phyloP scores from a whole-genome alignment of 2,113 vertebrate species.

The Rhinolophus sinicus region DNA sequence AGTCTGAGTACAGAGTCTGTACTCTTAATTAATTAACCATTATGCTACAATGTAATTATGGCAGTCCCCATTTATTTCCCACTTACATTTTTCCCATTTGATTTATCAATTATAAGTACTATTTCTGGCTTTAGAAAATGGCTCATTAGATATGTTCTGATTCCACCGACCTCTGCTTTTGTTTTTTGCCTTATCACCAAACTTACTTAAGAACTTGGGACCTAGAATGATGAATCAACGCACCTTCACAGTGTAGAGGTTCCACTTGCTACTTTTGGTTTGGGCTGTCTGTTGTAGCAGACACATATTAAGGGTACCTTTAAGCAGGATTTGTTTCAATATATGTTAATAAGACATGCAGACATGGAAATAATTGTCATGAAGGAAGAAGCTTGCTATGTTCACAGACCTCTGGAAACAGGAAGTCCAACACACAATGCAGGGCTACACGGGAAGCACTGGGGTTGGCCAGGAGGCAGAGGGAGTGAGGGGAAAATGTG shows the following conservation, averaged over 20 bases:
- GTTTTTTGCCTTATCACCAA: neutral
- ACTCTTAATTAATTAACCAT: neutral
- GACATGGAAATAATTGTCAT: neutral
- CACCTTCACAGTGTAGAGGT: neutral
- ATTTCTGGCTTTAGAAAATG: neutral
- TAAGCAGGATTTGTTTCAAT: neutral
- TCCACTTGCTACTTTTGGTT: neutral
- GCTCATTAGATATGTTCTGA: neutral
- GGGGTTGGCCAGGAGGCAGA: neutral
- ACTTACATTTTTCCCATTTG: neutral
- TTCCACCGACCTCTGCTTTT: neutral
- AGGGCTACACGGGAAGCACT: neutral
- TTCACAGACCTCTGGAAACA: neutral
- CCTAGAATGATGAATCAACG: too few species aligned
- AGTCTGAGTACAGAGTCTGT: neutral
- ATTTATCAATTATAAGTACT: neutral
- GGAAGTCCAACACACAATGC: accelerated
- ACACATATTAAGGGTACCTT: neutral
- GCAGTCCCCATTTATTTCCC: neutral
- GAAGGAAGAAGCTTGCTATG: neutral
- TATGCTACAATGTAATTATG: too few species aligned
- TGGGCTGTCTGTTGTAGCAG: neutral
- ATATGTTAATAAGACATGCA: neutral
- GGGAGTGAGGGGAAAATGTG: too few species aligned
- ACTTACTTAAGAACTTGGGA: neutral